Evolutionary conservation across 2,113 vertebrate species (phyloP), one percentile per base, ranked within the genome.

Genomic region (Cygnus buccinator): DNA sequence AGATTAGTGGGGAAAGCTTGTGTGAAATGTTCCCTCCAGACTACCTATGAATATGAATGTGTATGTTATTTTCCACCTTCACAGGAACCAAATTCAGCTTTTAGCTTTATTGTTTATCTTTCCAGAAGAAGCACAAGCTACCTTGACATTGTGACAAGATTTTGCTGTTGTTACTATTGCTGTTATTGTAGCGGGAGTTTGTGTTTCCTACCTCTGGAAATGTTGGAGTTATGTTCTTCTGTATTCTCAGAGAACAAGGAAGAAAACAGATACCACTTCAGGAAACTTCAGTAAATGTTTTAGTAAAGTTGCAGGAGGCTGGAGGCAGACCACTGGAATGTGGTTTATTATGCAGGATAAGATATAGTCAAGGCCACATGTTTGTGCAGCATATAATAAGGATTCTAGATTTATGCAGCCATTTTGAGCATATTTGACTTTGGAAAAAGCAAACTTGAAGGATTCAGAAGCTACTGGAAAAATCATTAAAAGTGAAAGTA

Each of bases 121-220:
- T 71, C 48, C 58, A 46, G 48, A 73, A 87, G 73, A 19, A 87
- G 10, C 71, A 73, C 25, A 70, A 79, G 71, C 25, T 94, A 41
- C 63, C 50, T 66, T 93, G 76, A 81, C 58, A 70, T 5, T 62
- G 44, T 78, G 65, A 91, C 39, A 79, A 76, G 57, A 73, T 87
- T 76, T 63, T 84, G 17, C 68, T 82, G 29, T 75, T 87, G n/a
- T 77, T 68, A 15, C 57, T 87, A 33, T 46, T 58, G 55, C 55
- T 92, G 61, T 78, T 91, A 52, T 72, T 80, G 68, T 91, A 31
- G 62, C 48, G 84, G 70, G 72, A 91, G 37, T 39, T 89, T 6
- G 12, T 87, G 52, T 84, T 92, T 94, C 87, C 58, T 87, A 89
- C 62, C 73, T 89, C 37, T 84, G 83, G 72, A 93, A 96, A 76